phyloP scores from a whole-genome alignment of 2,797 vertebrate species.

The Sebastes umbrosus region DNA sequence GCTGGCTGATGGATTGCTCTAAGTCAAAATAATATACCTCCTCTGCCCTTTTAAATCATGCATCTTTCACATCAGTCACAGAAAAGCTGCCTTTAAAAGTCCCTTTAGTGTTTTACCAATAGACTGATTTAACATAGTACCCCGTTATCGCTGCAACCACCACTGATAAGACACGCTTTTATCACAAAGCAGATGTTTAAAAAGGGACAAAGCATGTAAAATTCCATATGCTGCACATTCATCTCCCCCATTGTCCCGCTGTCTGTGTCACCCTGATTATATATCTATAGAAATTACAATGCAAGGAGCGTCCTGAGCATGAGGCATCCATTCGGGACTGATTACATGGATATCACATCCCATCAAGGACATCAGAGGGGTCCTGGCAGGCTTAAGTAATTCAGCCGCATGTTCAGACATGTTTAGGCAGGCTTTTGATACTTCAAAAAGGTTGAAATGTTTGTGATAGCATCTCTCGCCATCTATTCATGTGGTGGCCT shows the following conservation, averaged over 20 bases:
- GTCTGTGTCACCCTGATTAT: constrained; percentile 50
- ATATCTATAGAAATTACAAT: constrained; percentile 67
- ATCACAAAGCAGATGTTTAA: constrained; percentile 54
- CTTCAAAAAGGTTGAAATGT: constrained; percentile 76
- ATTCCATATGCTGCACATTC: constrained; percentile 44
- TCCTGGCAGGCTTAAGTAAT: constrained; percentile 60
- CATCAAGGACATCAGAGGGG: constrained; percentile 69
- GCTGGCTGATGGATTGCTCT: neutral
- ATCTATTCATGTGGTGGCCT: constrained; percentile 61
- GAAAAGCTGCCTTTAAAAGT: constrained; percentile 19
- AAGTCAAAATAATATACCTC: constrained; percentile 13
- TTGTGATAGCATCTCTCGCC: constrained; percentile 73
- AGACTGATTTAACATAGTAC: constrained; percentile 37
- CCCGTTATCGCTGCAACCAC: constrained; percentile 41
- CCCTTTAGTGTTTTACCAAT: constrained; percentile 42
- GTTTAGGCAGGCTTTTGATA: constrained; percentile 68
- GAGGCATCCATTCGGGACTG: constrained; percentile 58
- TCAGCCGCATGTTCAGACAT: constrained; percentile 66
- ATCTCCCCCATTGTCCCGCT: constrained; percentile 32
- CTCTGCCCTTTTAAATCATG: constrained; percentile 3
- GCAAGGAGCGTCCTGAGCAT: constrained; percentile 34
- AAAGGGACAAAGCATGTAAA: constrained; percentile 45
- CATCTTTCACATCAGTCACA: constrained; percentile 4
- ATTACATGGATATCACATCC: constrained; percentile 73
- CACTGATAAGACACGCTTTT: constrained; percentile 49